phyloP scores from a whole-genome alignment of 2,888 invertebrate genomes.

The Drosophila neonasuta region DNA sequence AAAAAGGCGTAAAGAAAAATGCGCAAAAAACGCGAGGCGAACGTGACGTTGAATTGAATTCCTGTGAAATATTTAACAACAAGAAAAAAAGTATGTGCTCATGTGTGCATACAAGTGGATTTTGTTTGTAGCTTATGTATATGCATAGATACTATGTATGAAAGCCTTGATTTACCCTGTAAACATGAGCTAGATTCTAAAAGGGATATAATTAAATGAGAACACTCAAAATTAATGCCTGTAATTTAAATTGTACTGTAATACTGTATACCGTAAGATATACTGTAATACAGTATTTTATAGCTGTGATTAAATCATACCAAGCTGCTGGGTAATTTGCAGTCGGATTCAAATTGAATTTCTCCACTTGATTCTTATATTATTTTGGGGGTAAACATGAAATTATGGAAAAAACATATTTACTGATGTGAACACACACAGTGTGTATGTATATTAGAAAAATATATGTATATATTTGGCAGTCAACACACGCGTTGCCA shows the following conservation, averaged over 20 bases:
- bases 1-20: conserved; percentile 42
- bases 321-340: background rate
- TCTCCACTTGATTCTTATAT: conserved; percentile 3
- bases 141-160: background rate
- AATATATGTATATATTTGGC: background rate
- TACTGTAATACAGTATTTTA: too few relatives aligned
- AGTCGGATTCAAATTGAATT: background rate
- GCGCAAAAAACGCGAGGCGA: conserved; percentile 56
- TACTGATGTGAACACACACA: conserved; percentile 3
- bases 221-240: background rate
- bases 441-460: conserved; percentile 23
- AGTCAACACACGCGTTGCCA: conserved; percentile 35
- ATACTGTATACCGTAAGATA: too few relatives aligned
- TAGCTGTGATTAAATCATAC: too few relatives aligned
- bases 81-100: conserved; percentile 4
- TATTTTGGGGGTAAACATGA: conserved; percentile 11
- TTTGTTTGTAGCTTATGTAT: background rate
- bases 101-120: background rate
- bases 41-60: conserved; percentile 71
- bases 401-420: conserved; percentile 2
- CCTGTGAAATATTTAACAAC: conserved; percentile 47
- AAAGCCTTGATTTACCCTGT: conserved; percentile 9
- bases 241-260: too few relatives aligned
- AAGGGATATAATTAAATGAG: background rate
- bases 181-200: background rate